Percentiles rank a stretch among this genome's conserved stretches.
phyloP scores from a whole-genome alignment of 2,888 invertebrate species.

The Drosophila falleni region DNA sequence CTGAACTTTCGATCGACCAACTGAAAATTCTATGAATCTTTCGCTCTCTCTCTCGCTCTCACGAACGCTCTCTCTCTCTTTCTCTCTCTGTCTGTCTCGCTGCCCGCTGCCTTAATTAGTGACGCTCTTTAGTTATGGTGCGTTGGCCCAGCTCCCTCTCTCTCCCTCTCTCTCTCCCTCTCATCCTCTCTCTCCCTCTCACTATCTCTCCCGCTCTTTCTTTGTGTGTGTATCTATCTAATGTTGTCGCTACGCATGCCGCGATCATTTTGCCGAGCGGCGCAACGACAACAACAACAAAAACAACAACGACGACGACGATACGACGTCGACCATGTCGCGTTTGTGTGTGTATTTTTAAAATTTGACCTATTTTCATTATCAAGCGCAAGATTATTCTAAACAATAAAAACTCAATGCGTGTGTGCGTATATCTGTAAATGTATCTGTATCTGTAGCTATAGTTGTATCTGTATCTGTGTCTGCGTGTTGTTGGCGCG shows the following conservation, averaged over 20 bases:
- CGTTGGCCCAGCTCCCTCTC: constrained; percentile 59
- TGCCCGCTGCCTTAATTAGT: constrained; percentile 46
- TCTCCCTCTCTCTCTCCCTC: not conserved
- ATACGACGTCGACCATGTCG: constrained; percentile 71
- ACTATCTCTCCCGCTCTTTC: not conserved
- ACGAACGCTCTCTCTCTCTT: constrained; percentile 4
- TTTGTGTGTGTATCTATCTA: constrained; percentile 54
- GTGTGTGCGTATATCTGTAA: constrained; percentile 48
- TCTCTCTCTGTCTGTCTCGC: constrained; percentile 1
- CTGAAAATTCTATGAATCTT: constrained; percentile 45
- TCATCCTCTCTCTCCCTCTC: not conserved
- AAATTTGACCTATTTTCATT: constrained; percentile 86
- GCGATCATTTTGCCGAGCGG: constrained; percentile 43
- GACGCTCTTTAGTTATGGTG: constrained; percentile 46
- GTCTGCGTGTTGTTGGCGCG: constrained; percentile 53
- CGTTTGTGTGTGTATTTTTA: constrained; percentile 80
- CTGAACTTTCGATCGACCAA: constrained; percentile 59
- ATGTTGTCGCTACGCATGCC: constrained; percentile 63
- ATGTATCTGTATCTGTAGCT: constrained; percentile 16
- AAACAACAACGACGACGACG: constrained; percentile 22
- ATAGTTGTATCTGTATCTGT: constrained; percentile 34
- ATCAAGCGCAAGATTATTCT: constrained; percentile 86
- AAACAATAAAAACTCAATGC: constrained; percentile 80
- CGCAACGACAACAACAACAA: constrained; percentile 15
- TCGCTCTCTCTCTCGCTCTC: constrained; percentile 4